phyloP scores from a whole-genome alignment of 23 tunicate genomes.

The Ciona savignyi region DNA sequence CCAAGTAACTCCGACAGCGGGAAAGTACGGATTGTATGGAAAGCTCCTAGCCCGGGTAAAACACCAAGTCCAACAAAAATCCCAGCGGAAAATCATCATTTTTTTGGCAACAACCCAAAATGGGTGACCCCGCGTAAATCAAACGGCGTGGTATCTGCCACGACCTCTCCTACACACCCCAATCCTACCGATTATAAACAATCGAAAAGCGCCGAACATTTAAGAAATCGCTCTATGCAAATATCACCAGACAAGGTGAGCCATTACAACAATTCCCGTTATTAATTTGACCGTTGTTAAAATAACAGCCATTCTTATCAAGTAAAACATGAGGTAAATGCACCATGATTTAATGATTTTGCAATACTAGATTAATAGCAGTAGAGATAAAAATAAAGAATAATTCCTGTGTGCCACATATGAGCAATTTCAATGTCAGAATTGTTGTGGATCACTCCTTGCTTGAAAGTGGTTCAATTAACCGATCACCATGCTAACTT shows the following conservation, averaged over 20 bases:
- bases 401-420: too few species aligned
- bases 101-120: constrained; percentile 5
- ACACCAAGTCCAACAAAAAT: neutral
- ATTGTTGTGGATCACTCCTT: too few species aligned
- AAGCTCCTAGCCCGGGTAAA: constrained; percentile 8
- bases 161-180: neutral
- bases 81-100: neutral
- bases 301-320: neutral
- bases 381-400: too few species aligned
- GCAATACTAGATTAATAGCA: too few species aligned
- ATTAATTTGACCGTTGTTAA: neutral
- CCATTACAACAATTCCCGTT: neutral
- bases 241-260: neutral
- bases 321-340: too few species aligned
- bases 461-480: too few species aligned
- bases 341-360: too few species aligned
- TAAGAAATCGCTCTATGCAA: neutral
- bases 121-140: neutral
- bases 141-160: neutral
- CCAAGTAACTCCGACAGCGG: neutral
- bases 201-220: neutral
- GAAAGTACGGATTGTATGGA: constrained; percentile 8
- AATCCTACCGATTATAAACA: neutral
- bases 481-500: too few species aligned
- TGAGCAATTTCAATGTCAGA: too few species aligned